Percentiles rank a stretch among this genome's conserved stretches.
Evolutionary conservation across 1,140 invertebrate genomes (phyloP).

Genomic region (Zaprionus nigranus): DNA sequence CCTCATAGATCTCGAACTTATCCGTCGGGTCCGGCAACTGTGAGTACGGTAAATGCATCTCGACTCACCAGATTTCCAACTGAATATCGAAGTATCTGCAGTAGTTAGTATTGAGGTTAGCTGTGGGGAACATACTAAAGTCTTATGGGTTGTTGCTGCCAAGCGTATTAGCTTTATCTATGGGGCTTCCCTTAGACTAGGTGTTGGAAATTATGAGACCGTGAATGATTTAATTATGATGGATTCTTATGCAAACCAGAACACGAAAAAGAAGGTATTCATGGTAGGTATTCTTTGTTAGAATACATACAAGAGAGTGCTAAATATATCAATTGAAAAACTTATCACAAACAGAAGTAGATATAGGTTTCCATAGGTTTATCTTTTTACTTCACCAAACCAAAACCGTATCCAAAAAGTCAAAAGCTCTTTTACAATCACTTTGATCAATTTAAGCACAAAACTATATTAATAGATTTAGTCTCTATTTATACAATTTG

Average conservation of each 20-base stretch:
- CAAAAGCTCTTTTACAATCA: no score
- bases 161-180: constrained; percentile 20
- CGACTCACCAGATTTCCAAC: constrained; percentile 19
- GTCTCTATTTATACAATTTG: not conserved
- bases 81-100: not conserved
- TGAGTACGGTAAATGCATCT: constrained; percentile 84
- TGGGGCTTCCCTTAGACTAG: not conserved
- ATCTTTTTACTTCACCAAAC: no score
- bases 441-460: no score
- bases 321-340: no score
- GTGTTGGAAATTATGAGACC: constrained; percentile 14
- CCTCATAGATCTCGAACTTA: constrained; percentile 87
- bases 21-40: constrained; percentile 88
- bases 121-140: not conserved
- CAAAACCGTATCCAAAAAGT: no score
- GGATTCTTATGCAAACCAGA: not conserved
- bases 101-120: not conserved
- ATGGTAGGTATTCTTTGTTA: not conserved
- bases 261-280: not conserved
- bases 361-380: no score
- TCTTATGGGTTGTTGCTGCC: constrained; percentile 8
- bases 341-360: no score
- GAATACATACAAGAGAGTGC: no score
- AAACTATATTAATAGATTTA: no score
- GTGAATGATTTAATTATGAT: constrained; percentile 10